Conservation (phyloP, 2,113 vertebrate species). For the Scolopax mira region DNA sequence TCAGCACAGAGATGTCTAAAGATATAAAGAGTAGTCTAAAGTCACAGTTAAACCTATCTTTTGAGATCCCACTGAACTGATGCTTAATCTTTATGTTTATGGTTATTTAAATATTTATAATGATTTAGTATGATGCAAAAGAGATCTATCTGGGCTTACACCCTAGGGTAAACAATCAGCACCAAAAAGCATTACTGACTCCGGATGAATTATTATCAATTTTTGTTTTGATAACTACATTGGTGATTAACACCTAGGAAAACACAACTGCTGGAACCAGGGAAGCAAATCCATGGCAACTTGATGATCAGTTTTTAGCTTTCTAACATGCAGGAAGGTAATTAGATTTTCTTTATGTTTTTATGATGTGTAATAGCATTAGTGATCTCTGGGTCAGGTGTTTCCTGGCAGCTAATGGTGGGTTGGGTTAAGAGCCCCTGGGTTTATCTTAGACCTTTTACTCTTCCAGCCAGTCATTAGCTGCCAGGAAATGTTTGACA, state of each 20-base stretch:
- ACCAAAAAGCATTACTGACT: background rate
- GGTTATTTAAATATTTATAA: background rate
- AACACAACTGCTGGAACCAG: background rate
- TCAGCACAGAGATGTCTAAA: background rate
- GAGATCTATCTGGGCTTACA: background rate
- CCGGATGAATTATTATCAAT: constrained; percentile 4
- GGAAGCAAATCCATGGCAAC: constrained; percentile 1
- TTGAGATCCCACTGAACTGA: background rate
- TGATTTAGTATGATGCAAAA: background rate
- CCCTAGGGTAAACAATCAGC: background rate
- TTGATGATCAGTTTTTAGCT: constrained; percentile 45
- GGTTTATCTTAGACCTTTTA: constrained; percentile 48
- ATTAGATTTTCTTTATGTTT: constrained; percentile 53
- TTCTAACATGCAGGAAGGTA: background rate
- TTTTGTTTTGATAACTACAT: constrained; percentile 14
- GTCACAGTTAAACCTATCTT: background rate
- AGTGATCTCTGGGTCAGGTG: constrained; percentile 47
- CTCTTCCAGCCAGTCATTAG: constrained; percentile 54
- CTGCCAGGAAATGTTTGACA: constrained; percentile 58
- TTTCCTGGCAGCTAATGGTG: constrained; percentile 58
- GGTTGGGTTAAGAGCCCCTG: constrained; percentile 25
- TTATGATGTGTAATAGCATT: constrained; percentile 63
- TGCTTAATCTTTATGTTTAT: background rate
- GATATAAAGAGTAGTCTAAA: background rate
- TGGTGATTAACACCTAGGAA: background rate